Percentiles rank a stretch among this genome's conserved stretches.
Evolutionary conservation across 2,113 vertebrate species (phyloP).

Genomic region (Mormoops blainvillei): DNA sequence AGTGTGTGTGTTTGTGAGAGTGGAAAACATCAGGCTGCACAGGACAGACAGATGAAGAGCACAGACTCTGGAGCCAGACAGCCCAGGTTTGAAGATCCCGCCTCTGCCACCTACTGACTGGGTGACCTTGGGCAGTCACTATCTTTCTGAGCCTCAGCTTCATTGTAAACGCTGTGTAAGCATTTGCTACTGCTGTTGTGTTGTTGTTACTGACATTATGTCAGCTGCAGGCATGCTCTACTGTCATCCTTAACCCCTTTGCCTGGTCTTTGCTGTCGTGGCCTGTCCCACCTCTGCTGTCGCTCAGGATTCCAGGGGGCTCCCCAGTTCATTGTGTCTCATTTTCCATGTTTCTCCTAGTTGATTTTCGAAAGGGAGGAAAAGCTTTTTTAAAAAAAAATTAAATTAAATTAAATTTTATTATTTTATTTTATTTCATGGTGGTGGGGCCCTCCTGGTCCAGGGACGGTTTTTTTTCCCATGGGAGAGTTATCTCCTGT

Average conservation of each 20-base stretch:
- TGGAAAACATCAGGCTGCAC: background rate
- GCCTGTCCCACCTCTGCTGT: background rate
- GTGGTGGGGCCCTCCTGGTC: background rate
- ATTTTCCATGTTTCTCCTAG: background rate
- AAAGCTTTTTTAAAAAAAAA: too few relatives aligned
- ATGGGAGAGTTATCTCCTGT: background rate
- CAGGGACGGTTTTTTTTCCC: background rate
- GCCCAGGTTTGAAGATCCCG: background rate
- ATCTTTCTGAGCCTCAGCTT: background rate
- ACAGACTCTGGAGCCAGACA: too few relatives aligned
- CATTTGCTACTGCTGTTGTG: background rate
- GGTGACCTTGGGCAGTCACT: background rate
- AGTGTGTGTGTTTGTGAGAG: background rate
- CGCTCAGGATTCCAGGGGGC: background rate
- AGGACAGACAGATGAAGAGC: background rate
- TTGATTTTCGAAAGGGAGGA: background rate
- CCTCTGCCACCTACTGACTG: background rate
- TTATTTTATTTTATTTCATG: background rate
- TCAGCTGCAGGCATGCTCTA: background rate
- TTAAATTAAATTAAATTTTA: too few relatives aligned
- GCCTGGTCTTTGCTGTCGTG: background rate
- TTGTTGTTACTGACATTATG: too few relatives aligned
- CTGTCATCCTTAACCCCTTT: background rate
- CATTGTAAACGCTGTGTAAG: background rate
- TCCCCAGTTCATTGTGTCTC: background rate